Evolutionary conservation across 2,888 invertebrate genomes (phyloP).

Genomic region (Drosophila eohydei): DNA sequence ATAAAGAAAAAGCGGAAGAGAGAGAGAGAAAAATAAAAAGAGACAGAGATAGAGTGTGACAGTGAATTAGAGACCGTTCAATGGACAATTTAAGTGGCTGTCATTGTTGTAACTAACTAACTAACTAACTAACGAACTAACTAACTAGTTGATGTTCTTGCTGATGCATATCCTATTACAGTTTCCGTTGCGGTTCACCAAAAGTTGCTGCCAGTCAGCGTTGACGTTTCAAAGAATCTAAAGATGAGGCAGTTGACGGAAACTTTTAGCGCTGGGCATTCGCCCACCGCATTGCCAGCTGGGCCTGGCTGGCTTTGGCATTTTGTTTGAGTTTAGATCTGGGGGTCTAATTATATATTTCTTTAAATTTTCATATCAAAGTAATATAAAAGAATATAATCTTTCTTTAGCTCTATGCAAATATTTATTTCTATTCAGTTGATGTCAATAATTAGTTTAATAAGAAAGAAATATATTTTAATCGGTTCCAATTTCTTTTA

Average conservation of each 20-base stretch:
- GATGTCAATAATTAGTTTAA: too few species aligned
- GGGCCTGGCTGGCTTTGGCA: not conserved
- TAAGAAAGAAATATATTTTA: not conserved
- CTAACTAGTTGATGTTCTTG: slow-evolving; percentile 17
- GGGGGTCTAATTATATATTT: not conserved
- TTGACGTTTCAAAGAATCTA: slow-evolving; percentile 10
- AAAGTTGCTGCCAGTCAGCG: slow-evolving; percentile 14
- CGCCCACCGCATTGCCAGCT: not conserved
- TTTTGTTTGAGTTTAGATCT: not conserved
- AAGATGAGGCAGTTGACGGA: slow-evolving; percentile 23
- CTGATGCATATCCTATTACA: slow-evolving; percentile 62
- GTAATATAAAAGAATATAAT: not conserved
- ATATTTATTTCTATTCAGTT: too few species aligned
- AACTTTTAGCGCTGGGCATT: slow-evolving; percentile 14
- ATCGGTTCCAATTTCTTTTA: not conserved
- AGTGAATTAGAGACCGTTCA: not conserved
- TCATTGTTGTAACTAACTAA: slow-evolving; percentile 8
- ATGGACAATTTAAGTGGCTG: slow-evolving; percentile 6
- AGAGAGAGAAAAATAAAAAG: not conserved
- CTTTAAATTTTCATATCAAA: not conserved
- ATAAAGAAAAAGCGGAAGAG: not conserved
- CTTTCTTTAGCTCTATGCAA: not conserved
- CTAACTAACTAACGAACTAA: not conserved
- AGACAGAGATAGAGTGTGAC: not conserved
- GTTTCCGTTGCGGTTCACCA: slow-evolving; percentile 55